Conservation (phyloP, 2,888 invertebrate species). For the Morpho deidamia region DNA sequence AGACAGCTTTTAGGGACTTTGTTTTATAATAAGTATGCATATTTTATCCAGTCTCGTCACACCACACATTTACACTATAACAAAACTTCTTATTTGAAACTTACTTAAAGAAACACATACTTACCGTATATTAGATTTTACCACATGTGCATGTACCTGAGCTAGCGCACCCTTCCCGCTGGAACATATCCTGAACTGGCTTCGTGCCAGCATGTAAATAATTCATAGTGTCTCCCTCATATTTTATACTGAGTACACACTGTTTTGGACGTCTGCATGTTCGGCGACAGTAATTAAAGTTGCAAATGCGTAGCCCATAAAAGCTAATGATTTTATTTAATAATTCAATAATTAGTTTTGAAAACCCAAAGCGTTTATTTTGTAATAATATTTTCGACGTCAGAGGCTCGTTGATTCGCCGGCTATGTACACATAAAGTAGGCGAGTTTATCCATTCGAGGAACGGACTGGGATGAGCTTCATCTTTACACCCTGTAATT, state of each 20-base stretch:
- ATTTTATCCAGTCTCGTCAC: no score
- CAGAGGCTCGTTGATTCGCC: no score
- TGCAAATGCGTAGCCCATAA: not conserved
- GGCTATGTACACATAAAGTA: no score
- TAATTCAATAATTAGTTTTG: not conserved
- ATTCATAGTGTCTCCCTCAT: constrained; percentile 1
- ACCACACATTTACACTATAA: no score
- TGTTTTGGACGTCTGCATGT: constrained; percentile 3
- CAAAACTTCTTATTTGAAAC: no score
- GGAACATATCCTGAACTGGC: not conserved
- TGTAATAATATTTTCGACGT: no score
- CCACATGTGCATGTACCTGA: not conserved
- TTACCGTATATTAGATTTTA: not conserved
- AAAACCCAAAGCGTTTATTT: no score
- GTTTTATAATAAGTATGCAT: no score
- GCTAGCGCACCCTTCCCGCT: not conserved
- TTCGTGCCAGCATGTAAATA: not conserved
- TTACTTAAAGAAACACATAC: no score
- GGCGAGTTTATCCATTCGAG: no score
- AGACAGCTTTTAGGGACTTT: no score
- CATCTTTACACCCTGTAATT: not conserved
- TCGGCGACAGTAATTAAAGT: not conserved
- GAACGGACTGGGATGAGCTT: not conserved
- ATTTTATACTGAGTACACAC: constrained; percentile 3
- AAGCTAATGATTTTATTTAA: no score